phyloP scores from a whole-genome alignment of 2,888 invertebrate genomes.

The Uropetala carovei region DNA sequence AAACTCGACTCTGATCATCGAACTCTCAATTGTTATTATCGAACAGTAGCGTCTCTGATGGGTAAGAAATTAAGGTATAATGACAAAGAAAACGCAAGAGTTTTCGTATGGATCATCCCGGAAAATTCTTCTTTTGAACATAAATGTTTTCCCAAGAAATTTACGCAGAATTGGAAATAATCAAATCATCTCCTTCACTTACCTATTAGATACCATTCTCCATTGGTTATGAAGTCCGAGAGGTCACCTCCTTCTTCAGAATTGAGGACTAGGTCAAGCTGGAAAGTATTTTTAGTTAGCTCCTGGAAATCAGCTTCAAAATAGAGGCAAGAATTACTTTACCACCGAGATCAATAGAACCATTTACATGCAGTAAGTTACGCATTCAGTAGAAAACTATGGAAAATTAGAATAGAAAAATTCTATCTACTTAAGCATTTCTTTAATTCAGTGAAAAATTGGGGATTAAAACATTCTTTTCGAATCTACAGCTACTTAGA shows the following conservation, averaged over 20 bases:
- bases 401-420: background rate
- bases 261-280: slow-evolving; percentile 97
- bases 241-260: slow-evolving; percentile 96
- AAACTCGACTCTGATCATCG: background rate
- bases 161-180: no score
- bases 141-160: no score
- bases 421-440: slow-evolving; percentile 14
- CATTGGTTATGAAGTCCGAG: slow-evolving; percentile 98
- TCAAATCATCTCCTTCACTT: slow-evolving; percentile 75
- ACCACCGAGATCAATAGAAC: background rate
- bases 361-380: background rate
- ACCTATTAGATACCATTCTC: slow-evolving; percentile 99
- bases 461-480: background rate
- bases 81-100: no score
- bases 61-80: no score
- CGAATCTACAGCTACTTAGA: background rate
- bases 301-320: slow-evolving; percentile 33
- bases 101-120: no score
- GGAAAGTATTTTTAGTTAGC: slow-evolving; percentile 72
- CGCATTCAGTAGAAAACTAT: slow-evolving; percentile 21
- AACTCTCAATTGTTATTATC: no score
- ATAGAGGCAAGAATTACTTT: background rate
- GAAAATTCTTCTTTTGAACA: no score
- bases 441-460: background rate
- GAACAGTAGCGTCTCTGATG: no score